A percentile compares a stretch with the other conserved stretches of the same genome.
Conservation (phyloP, 2,797 vertebrate species). For the Sciurus carolinensis region DNA sequence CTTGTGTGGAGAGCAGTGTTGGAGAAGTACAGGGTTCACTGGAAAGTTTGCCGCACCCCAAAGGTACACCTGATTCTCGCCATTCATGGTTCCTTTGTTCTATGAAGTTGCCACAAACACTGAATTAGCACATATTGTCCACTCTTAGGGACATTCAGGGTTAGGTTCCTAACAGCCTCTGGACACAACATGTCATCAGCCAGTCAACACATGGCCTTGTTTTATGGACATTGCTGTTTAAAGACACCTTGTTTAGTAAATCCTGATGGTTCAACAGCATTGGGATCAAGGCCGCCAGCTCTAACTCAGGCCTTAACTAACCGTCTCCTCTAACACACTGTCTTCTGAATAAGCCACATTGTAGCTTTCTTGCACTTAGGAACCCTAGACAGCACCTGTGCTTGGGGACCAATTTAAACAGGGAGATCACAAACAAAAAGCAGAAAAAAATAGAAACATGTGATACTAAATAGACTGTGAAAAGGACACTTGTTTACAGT, state of each 20-base stretch:
- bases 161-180: neutral
- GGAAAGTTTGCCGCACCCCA: neutral
- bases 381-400: neutral
- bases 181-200: neutral
- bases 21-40: neutral
- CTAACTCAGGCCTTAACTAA: neutral
- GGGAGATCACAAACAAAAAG: neutral
- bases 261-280: neutral
- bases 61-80: neutral
- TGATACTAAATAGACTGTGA: neutral
- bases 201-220: neutral
- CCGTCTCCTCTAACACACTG: neutral
- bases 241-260: neutral
- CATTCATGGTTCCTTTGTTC: neutral
- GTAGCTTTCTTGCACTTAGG: neutral
- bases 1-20: neutral
- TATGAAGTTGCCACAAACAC: neutral
- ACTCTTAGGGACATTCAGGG: neutral
- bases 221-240: neutral
- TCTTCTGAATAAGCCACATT: neutral
- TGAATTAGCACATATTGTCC: neutral
- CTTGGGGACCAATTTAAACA: neutral
- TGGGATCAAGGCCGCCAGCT: neutral
- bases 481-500: neutral
- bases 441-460: neutral